A percentile compares a stretch with the other conserved stretches of the same genome.
Conservation (phyloP, 2,113 vertebrate genomes). For the Lophius piscatorius region DNA sequence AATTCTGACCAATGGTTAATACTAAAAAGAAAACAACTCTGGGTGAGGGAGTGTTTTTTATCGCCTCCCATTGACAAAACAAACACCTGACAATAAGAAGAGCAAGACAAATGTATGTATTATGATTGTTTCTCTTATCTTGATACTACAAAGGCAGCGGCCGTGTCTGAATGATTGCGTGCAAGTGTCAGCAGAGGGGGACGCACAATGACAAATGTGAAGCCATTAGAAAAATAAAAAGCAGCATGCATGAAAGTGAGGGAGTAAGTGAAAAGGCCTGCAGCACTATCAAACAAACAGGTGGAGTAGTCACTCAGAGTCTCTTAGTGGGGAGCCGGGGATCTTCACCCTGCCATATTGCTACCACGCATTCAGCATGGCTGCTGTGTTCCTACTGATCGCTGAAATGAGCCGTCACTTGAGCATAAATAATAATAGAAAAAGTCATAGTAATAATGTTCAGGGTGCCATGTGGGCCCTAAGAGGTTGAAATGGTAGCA, state of each 20-base stretch:
- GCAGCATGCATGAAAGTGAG: background rate
- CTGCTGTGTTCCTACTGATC: constrained; percentile 49
- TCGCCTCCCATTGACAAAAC: no score
- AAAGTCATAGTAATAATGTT: no score
- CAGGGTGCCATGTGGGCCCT: no score
- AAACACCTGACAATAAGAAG: no score
- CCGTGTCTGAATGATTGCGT: background rate
- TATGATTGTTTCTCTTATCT: constrained; percentile 19
- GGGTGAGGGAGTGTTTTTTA: constrained; percentile 7
- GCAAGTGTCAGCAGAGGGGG: background rate
- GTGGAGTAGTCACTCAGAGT: constrained; percentile 50
- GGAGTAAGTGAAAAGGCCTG: no score
- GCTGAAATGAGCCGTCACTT: constrained; percentile 57
- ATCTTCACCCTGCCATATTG: constrained; percentile 51
- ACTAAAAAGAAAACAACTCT: constrained; percentile 16
- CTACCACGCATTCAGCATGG: no score
- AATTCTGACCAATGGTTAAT: constrained; percentile 26
- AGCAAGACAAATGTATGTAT: constrained; percentile 18
- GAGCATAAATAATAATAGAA: no score
- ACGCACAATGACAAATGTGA: constrained; percentile 4
- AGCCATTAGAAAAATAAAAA: constrained; percentile 8
- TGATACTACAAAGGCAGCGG: background rate
- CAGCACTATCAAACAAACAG: no score
- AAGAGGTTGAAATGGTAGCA: no score
- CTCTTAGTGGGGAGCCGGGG: constrained; percentile 33